Conservation (phyloP, 30 jellyfish, hydroid and myxozoan species). For the Hydractinia echinata region DNA sequence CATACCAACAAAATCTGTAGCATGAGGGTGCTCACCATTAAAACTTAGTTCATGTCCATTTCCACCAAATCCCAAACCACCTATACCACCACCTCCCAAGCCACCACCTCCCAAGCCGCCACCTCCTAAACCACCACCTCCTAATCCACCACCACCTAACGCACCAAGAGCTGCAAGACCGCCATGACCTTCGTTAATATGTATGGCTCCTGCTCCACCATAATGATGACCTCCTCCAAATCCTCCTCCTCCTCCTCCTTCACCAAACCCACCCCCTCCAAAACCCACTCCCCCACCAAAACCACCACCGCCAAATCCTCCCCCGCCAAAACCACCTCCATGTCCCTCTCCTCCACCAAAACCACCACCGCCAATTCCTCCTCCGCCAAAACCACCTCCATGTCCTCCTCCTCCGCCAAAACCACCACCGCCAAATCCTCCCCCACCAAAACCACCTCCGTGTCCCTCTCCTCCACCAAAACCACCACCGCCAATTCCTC, state of each 20-base stretch:
- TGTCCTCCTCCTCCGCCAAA: constrained; percentile 19
- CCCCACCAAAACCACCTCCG: neutral
- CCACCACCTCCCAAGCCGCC: neutral
- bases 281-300: neutral
- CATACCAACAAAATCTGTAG: neutral
- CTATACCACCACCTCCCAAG: constrained; percentile 5
- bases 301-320: neutral
- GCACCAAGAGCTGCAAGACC: neutral
- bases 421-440: neutral
- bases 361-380: neutral
- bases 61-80: constrained; percentile 11
- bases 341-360: neutral
- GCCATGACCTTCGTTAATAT: constrained; percentile 4
- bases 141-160: constrained; percentile 13
- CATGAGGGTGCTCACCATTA: constrained; percentile 8
- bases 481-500: neutral
- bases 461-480: neutral
- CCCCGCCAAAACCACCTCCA: neutral
- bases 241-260: constrained; percentile 1
- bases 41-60: neutral
- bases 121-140: constrained; percentile 11
- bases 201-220: neutral
- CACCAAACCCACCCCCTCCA: constrained; percentile 6
- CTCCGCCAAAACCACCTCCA: constrained; percentile 13
- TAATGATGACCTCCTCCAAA: neutral